Conservation (phyloP, 2,888 invertebrate species). For the Tipula helvola region DNA sequence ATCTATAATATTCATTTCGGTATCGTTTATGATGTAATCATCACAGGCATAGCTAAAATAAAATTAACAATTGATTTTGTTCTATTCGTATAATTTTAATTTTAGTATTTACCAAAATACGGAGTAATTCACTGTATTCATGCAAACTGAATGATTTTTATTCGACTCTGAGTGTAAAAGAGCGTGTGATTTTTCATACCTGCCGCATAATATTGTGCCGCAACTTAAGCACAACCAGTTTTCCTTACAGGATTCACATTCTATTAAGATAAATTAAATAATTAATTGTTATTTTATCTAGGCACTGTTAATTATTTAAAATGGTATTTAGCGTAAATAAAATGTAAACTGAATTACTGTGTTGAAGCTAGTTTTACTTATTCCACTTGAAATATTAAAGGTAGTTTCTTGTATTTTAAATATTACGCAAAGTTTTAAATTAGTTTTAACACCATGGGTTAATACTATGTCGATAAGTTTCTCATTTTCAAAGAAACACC, state of each 20-base stretch:
- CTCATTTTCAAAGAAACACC: not conserved
- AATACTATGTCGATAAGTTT: not conserved
- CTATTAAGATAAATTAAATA: conserved; percentile 30
- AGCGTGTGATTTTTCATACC: conserved; percentile 65
- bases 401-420: too few relatives aligned
- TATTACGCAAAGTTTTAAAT: too few relatives aligned
- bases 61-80: not conserved
- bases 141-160: conserved; percentile 55
- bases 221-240: conserved; percentile 69
- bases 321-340: not conserved
- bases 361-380: too few relatives aligned
- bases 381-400: too few relatives aligned
- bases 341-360: not conserved
- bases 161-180: conserved; percentile 51
- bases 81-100: not conserved
- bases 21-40: conserved; percentile 64
- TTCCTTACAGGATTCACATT: conserved; percentile 49
- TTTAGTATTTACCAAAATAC: conserved; percentile 52
- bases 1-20: conserved; percentile 41
- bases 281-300: not conserved
- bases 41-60: conserved; percentile 60
- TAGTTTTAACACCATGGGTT: not conserved
- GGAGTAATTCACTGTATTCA: conserved; percentile 61
- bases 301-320: not conserved
- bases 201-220: conserved; percentile 61